A percentile compares a stretch with the other conserved stretches of the same genome.
Conservation (phyloP, 2,113 vertebrate species). For the Phalacrocorax aristotelis region DNA sequence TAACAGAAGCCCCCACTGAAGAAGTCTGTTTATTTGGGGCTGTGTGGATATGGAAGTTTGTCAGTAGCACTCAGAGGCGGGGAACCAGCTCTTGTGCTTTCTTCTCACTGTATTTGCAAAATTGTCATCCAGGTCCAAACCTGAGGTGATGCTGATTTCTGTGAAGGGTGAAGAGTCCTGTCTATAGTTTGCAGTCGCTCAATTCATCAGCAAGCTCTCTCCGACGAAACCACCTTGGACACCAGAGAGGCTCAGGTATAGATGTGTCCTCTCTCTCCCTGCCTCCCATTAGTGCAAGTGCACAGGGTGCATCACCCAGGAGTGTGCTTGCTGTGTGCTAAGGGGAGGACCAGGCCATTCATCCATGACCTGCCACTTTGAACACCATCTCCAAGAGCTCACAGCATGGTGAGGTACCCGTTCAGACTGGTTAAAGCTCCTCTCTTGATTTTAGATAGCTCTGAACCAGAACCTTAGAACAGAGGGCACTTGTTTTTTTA, state of each 20-base stretch:
- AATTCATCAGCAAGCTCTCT: background rate
- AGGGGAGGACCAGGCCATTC: background rate
- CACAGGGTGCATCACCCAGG: background rate
- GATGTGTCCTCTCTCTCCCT: background rate
- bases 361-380: background rate
- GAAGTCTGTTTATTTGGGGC: background rate
- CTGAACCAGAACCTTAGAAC: background rate
- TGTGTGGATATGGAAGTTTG: background rate
- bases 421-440: background rate
- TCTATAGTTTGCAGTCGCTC: background rate
- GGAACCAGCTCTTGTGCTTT: background rate
- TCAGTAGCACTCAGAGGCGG: background rate
- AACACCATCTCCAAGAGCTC: background rate
- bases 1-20: background rate
- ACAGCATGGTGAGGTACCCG: fast-evolving
- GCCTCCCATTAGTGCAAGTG: background rate
- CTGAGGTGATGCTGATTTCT: background rate
- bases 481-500: background rate
- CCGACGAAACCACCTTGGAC: background rate
- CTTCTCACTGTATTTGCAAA: background rate
- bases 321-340: background rate
- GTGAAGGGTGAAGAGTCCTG: background rate
- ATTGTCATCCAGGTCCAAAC: background rate
- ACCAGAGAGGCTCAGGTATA: background rate
- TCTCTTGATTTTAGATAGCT: background rate